Conservation (phyloP, 2,888 invertebrate genomes). For the Dioctria rufipes region DNA sequence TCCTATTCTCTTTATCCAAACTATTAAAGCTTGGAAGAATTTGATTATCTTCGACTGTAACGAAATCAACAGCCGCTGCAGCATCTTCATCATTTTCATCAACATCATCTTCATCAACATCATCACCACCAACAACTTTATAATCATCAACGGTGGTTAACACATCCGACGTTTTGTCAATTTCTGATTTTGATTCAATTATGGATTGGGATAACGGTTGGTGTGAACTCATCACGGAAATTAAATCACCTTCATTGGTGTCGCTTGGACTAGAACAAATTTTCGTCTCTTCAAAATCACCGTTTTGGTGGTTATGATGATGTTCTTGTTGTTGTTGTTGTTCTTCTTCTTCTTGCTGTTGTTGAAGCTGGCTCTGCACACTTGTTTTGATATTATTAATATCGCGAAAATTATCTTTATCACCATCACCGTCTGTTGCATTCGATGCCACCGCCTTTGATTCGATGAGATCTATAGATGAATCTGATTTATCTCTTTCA, state of each 20-base stretch:
- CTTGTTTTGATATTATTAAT: too few species aligned
- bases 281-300: not conserved
- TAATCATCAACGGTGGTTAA: too few species aligned
- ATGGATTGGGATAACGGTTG: not conserved
- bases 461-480: constrained; percentile 36
- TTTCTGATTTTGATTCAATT: not conserved
- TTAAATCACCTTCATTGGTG: constrained; percentile 21
- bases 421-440: not conserved
- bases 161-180: too few species aligned
- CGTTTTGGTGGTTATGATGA: too few species aligned
- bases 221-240: not conserved
- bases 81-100: constrained; percentile 20
- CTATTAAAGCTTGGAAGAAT: constrained; percentile 66
- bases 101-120: constrained; percentile 6
- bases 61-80: constrained; percentile 6
- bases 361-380: too few species aligned
- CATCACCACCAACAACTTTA: too few species aligned
- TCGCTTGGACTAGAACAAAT: constrained; percentile 24
- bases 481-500: constrained; percentile 13
- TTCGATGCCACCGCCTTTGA: not conserved
- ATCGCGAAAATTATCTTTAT: not conserved
- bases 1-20: constrained; percentile 28
- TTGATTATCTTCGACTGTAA: constrained; percentile 64
- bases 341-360: too few species aligned
- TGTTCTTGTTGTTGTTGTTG: too few species aligned